Base-by-base conservation (phyloP, 2,113 vertebrate genomes). In the Arvicanthis niloticus region DNA sequence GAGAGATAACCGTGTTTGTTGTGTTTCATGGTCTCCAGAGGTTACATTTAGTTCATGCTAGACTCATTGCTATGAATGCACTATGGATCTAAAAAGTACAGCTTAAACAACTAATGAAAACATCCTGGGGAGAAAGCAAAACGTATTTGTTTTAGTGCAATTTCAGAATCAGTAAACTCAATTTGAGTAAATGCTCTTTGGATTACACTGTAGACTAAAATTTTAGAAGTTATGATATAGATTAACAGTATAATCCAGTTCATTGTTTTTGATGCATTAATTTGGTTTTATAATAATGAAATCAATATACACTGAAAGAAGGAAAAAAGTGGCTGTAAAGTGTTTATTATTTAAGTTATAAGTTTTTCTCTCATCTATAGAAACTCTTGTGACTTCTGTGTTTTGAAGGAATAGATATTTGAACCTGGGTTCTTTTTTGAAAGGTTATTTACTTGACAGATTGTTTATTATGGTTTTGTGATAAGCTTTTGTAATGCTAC, bases 221-320 rank as follows among this genome's bases (percentile, higher is more conserved):
- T 51, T 67, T 94, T 96, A 95, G 68, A 93, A 90, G 93, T 84
- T 89, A 34, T 84, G 12, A 4, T 62, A 2, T 37, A 93, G 56
- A 77, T 37, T 96, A 77, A 92, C 19, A 68, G 68, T 76, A 89
- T 21, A 96, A 73, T 88, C 4, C 9, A 24, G 7, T 21, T 15
- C n/a, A 53, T 45, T 90, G 56, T 78, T 80, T 75, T 91, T 93
- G 42, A 29, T 75, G n/a, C n/a, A 92, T 76, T 92, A 93, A 91
- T 89, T 91, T 97, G n/a, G 78, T 81, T 86, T 78, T 96, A 90
- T 95, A 81, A 73, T 82, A 93, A 86, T 93, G 16, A 91, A 82
- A 56, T 87, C 70, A 75, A 34, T 78, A 40, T 96, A 67, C n/a
- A 77, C 58, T 85, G 76, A 88, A 95, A 82, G 48, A 86, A 89